Evolutionary conservation across 2,797 vertebrate genomes (phyloP).

Genomic region (Sebastes vulpes): DNA sequence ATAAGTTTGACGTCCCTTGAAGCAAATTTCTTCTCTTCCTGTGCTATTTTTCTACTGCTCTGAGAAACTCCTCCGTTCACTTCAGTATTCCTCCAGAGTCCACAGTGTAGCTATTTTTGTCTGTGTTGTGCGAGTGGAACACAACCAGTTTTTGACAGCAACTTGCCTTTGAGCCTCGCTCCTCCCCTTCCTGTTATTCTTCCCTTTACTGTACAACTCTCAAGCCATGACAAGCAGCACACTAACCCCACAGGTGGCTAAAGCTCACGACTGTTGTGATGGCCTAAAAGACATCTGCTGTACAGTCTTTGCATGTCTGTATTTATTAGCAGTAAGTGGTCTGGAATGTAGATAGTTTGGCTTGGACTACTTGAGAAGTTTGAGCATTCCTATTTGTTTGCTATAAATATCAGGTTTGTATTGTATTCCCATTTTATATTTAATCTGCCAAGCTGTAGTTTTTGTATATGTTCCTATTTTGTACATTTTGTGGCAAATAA

Average conservation of each 20-base stretch:
- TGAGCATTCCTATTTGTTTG: background rate
- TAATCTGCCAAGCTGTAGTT: background rate
- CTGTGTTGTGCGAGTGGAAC: background rate
- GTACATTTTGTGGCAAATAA: background rate
- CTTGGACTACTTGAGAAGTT: background rate
- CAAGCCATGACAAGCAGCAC: slow-evolving; percentile 5
- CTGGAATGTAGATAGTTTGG: background rate
- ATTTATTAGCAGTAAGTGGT: background rate
- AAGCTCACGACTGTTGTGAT: background rate
- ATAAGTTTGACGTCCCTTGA: background rate
- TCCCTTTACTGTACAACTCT: slow-evolving; percentile 31
- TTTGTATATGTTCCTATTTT: background rate
- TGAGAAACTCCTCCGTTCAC: background rate
- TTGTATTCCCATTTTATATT: background rate
- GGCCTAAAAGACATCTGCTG: slow-evolving; percentile 11
- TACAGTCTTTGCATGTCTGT: background rate
- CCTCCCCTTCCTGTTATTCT: slow-evolving; percentile 62
- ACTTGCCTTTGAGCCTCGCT: slow-evolving; percentile 7
- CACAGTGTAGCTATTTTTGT: slow-evolving; percentile 26
- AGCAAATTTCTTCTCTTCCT: background rate
- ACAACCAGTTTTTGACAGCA: slow-evolving; percentile 21
- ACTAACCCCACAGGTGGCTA: background rate
- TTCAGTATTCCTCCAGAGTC: background rate
- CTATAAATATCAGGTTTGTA: background rate
- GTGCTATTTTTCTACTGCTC: background rate